phyloP scores from a whole-genome alignment of 2,888 invertebrate genomes.

The Ischnura elegans region DNA sequence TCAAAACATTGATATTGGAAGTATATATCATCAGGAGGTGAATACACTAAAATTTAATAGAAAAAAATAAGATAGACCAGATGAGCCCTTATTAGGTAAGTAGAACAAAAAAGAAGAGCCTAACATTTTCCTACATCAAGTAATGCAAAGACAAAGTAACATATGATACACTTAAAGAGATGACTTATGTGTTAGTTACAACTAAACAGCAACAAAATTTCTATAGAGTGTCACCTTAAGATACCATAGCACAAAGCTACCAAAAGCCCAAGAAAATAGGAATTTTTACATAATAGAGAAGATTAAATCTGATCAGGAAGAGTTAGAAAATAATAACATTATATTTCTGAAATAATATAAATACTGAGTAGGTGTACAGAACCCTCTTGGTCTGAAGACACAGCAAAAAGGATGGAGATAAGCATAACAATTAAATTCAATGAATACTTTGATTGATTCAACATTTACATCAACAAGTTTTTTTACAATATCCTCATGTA shows the following conservation, averaged over 20 bases:
- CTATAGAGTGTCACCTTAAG: neutral
- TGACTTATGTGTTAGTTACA: neutral
- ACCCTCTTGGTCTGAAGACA: neutral
- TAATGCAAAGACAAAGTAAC: neutral
- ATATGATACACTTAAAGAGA: neutral
- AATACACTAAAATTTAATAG: neutral
- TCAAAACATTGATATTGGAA: neutral
- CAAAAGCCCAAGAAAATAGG: neutral
- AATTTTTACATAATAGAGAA: neutral
- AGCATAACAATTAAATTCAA: neutral
- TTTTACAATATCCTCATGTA: neutral
- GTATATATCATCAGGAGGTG: neutral
- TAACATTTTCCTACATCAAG: neutral
- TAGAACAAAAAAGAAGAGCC: neutral
- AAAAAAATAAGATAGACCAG: neutral
- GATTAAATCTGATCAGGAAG: neutral
- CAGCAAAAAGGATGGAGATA: neutral
- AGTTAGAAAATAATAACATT: slow-evolving; percentile 1
- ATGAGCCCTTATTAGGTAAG: neutral
- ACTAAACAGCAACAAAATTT: neutral
- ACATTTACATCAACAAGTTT: too few relatives aligned
- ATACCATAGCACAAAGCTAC: neutral
- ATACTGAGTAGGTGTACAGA: slow-evolving; percentile 11
- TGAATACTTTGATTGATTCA: neutral
- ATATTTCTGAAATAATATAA: slow-evolving; percentile 5